A percentile compares a stretch with the other conserved stretches of the same genome.
Conservation (phyloP, 2,113 vertebrate species). For the Desmodus rotundus region DNA sequence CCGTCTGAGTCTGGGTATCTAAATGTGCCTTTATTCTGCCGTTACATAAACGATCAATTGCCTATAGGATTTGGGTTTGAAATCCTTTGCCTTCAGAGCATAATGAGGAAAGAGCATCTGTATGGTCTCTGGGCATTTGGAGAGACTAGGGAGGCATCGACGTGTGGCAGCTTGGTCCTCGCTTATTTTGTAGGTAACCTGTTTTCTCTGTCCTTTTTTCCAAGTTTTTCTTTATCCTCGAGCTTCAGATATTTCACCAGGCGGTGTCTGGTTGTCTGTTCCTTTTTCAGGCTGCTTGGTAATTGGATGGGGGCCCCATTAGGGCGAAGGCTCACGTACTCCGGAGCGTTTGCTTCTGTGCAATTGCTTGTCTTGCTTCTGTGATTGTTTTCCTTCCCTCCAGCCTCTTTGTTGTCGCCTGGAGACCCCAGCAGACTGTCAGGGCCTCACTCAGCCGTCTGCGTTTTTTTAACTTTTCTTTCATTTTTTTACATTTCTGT, state of each 20-base stretch:
- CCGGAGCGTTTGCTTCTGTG: not conserved
- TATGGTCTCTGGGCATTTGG: not conserved
- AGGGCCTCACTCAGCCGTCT: rapidly evolving
- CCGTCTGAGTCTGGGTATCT: not conserved
- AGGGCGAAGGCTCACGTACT: not conserved
- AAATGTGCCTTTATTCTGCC: not conserved
- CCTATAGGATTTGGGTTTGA: not conserved
- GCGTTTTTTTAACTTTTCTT: not conserved
- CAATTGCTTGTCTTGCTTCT: too few relatives aligned
- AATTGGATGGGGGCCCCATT: not conserved
- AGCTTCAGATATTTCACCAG: not conserved
- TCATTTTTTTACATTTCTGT: not conserved
- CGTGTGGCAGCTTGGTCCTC: not conserved
- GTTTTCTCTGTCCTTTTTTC: not conserved
- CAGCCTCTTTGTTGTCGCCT: not conserved
- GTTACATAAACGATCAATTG: not conserved
- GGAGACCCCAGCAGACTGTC: not conserved
- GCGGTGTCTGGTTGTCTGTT: not conserved
- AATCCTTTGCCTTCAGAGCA: not conserved
- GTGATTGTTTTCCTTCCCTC: not conserved
- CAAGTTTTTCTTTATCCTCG: not conserved
- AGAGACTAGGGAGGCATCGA: not conserved
- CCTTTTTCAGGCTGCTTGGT: not conserved
- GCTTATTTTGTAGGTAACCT: not conserved
- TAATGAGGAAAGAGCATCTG: not conserved